Evolutionary conservation across 2,113 vertebrate genomes (phyloP).

Genomic region (Carassius gibelio): DNA sequence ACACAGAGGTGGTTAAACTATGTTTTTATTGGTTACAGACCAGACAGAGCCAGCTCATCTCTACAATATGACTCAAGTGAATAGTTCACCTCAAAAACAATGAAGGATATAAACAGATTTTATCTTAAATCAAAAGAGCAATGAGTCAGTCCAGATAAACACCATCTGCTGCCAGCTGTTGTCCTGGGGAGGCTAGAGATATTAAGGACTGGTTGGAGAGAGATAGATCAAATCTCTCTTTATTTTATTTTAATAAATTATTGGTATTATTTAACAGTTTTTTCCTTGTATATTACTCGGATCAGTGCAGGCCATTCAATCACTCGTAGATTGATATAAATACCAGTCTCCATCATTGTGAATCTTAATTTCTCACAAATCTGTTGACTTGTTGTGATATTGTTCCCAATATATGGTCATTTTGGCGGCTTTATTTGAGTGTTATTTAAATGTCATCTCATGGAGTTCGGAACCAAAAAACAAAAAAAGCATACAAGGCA

Average conservation of each 20-base stretch:
- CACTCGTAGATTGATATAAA: no score
- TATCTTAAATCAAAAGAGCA: constrained; percentile 18
- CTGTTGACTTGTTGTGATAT: no score
- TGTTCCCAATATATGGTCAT: no score
- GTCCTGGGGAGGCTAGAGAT: not conserved
- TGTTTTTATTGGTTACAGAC: constrained; percentile 49
- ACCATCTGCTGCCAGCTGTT: constrained; percentile 14
- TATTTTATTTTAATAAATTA: no score
- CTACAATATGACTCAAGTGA: not conserved
- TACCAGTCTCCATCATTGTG: no score
- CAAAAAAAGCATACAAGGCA: not conserved
- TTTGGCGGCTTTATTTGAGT: not conserved
- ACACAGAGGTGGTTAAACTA: constrained; percentile 47
- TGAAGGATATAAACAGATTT: constrained; percentile 3
- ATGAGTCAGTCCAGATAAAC: constrained; percentile 36
- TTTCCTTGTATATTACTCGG: not conserved
- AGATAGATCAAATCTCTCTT: no score
- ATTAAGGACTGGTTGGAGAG: not conserved
- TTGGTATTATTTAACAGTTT: not conserved
- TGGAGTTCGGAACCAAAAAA: no score
- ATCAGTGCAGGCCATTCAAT: no score
- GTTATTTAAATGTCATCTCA: not conserved
- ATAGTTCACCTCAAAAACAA: constrained; percentile 3
- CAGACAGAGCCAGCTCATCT: constrained; percentile 14
- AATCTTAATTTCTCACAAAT: no score